Evolutionary conservation across 2,797 vertebrate species (phyloP), one percentile per base, ranked within the genome.

Genomic region (Pampus argenteus): DNA sequence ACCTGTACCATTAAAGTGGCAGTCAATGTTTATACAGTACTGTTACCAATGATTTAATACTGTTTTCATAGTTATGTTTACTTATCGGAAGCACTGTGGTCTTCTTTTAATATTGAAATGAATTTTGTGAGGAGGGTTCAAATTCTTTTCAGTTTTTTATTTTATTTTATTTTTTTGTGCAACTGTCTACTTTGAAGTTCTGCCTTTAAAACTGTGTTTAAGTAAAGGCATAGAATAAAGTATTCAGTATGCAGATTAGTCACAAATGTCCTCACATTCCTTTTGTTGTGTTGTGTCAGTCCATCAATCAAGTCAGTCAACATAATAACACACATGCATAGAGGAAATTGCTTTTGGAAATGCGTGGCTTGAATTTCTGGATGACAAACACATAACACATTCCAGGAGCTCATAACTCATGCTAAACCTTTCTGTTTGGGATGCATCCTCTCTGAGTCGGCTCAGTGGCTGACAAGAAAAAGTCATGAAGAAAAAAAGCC

Each of bases 271-370:
- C 25, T 45, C 7, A 9, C 7, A 28, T 23, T 14, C 25, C 5
- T 11, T 60, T 10, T 40, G 9, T 66, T 44, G 6, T 17, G 15
- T 62, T 40, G 5, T 20, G 40, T 71, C 71, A 57, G 15, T 42
- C 67, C 42, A 59, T 72, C 54, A 28, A 64, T 76, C 61, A 74
- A 18, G 55, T 51, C 44, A 34, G 36, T 71, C 65, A 62, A 18
- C 36, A 52, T 25, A 69, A 69, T 47, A 23, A 69, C 72, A 68
- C n/a, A 23, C 38, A 34, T 22, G 56, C 48, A 51, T 60, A 49
- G 59, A 72, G 64, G 66, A 84, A 75, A 81, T 78, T 34, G 68
- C 28, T 38, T 34, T 14, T 55, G 50, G 26, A 55, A 18, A 49
- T 13, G 22, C 66, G 34, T 13, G 11, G 22, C 13, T 1, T 20